Evolutionary conservation across 2,797 vertebrate species (phyloP), one percentile per base, ranked within the genome.

Genomic region (Diglossa cyanea): DNA sequence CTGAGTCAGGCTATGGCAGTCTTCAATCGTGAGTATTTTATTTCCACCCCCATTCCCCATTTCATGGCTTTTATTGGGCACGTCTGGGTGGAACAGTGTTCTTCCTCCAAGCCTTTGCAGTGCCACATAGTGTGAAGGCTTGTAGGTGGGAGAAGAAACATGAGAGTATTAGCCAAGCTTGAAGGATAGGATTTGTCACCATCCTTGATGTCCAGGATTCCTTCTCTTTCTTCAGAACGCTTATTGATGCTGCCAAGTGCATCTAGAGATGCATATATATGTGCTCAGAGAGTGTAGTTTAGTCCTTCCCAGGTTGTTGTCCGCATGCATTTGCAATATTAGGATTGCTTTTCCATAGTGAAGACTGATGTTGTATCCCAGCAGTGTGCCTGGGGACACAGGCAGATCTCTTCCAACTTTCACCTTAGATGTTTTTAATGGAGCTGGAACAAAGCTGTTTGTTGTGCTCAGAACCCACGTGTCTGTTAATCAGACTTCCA

Each of bases 301-400:
- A 6, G 68, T 19, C 45, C 71, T 61, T 44, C 30, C n/a, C n/a
- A 10, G 30, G 37, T 2, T 61, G 48, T 11, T 26, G 40, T 35
- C 6, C 21, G 0, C 5, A 0, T 4, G 1, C 44, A 77, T 53
- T 61, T 88, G 40, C 18, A 58, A 24, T n/a, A 10, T 21, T 31
- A 12, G 77, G 39, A 25, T 68, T 55, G 42, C 42, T 82, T 72
- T 57, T 90, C 67, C 3, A 0, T 31, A 5, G 47, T 17, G 51
- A 61, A 31, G 26, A 15, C 31, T 0, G 0, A 4, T 0, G 0
- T 30, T 13, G 10, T 11, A 13, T 60, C n/a, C 35, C 53, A 18
- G 48, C 14, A 21, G 13, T 6, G 51, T 70, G 63, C 42, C 48
- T 47, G 63, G 62, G 54, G 39, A 72, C 70, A 20, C 5, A 2